Percentiles rank a stretch among this genome's conserved stretches.
These are phyloP conservation scores for Trichogramma dendrolimi DNA, from an alignment of 2,888 invertebrate species.

Conservation along the genomic window DNA sequence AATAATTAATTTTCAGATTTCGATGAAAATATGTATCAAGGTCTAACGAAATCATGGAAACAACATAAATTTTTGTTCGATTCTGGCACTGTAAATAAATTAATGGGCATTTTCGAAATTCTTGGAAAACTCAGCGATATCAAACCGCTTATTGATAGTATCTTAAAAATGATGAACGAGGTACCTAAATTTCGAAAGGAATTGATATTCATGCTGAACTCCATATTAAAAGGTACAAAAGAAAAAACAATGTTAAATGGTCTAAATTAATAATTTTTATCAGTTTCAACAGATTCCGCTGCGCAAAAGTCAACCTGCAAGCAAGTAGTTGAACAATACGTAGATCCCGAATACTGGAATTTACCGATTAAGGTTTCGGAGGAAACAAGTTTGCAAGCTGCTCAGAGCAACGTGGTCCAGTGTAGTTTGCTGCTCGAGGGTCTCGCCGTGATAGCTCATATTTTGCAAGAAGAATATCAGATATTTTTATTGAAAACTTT, in stretches of 20 bases:
- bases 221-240: conserved; percentile 53
- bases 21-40: conserved; percentile 45
- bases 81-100: conserved; percentile 50
- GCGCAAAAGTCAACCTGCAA: conserved; percentile 33
- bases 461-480: conserved; percentile 57
- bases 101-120: conserved; percentile 57
- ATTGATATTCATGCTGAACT: conserved; percentile 60
- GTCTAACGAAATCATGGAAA: conserved; percentile 59
- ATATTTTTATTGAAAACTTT: conserved; percentile 63
- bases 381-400: conserved; percentile 43
- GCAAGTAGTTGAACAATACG: conserved; percentile 43
- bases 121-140: conserved; percentile 58
- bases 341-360: conserved; percentile 42
- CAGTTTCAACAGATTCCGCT: conserved; percentile 31
- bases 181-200: conserved; percentile 59
- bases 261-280: background rate
- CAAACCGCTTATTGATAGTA: conserved; percentile 60
- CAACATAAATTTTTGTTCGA: conserved; percentile 60
- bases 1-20: conserved; percentile 41
- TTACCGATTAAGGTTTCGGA: conserved; percentile 38
- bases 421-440: conserved; percentile 69
- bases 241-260: background rate
- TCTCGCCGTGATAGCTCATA: conserved; percentile 61
- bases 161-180: conserved; percentile 59
- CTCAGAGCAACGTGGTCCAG: conserved; percentile 64